phyloP scores from a whole-genome alignment of 2,888 invertebrate species.

The Zeuzera pyrina region DNA sequence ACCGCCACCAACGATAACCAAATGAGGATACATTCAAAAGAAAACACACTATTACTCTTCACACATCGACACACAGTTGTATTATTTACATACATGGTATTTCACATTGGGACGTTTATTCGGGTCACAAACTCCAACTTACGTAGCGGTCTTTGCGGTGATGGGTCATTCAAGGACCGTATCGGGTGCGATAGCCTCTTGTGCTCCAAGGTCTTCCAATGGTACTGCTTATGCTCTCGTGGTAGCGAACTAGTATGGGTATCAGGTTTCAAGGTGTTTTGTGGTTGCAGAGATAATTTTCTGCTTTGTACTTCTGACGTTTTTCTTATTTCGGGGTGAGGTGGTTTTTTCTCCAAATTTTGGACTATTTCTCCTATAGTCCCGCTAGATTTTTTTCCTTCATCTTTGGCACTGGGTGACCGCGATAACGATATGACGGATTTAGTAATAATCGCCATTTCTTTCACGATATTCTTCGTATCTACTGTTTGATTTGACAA shows the following conservation, averaged over 20 bases:
- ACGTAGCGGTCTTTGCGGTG: constrained; percentile 51
- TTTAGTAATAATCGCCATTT: constrained; percentile 40
- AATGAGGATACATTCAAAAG: constrained; percentile 5
- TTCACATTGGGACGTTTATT: constrained; percentile 29
- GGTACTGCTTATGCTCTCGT: constrained; percentile 43
- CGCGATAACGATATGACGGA: constrained; percentile 52
- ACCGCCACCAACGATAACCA: constrained; percentile 18
- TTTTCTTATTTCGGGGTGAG: constrained; percentile 17
- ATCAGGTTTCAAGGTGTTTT: constrained; percentile 27
- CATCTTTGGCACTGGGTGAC: constrained; percentile 49
- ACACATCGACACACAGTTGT: constrained; percentile 31
- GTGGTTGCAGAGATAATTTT: constrained; percentile 49
- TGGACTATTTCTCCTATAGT: constrained; percentile 35
- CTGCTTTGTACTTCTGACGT: constrained; percentile 25
- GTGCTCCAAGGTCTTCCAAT: constrained; percentile 61
- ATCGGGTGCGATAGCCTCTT: constrained; percentile 60
- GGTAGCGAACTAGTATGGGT: constrained; percentile 47
- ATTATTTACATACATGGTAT: no score
- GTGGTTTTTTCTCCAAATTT: constrained; percentile 32
- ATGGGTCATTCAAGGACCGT: constrained; percentile 50
- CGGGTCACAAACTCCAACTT: constrained; percentile 42
- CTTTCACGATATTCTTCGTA: constrained; percentile 23
- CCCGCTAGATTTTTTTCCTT: constrained; percentile 25
- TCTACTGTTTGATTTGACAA: constrained; percentile 3
- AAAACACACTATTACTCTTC: constrained; percentile 3